Conservation (phyloP, 1,140 invertebrate species). For the Cephus cinctus region DNA sequence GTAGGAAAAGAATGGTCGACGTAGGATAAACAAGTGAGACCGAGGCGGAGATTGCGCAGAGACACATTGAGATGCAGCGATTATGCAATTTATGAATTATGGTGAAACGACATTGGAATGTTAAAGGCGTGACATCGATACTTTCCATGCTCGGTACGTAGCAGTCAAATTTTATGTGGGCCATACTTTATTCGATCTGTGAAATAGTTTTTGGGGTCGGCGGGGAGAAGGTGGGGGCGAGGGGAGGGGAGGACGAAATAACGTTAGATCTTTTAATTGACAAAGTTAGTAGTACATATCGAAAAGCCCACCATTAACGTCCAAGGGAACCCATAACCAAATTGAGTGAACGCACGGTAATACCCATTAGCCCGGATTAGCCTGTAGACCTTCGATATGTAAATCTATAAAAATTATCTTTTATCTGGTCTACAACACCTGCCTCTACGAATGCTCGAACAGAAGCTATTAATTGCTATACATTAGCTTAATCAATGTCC, state of each 20-base stretch:
- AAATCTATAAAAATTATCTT: background rate
- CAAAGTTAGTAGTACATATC: background rate
- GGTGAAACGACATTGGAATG: constrained; percentile 13
- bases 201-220: no score
- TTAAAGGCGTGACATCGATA: no score
- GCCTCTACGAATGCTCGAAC: background rate
- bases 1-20: no score
- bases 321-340: background rate
- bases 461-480: constrained; percentile 2
- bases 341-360: background rate
- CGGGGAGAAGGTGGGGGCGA: no score
- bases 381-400: background rate
- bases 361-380: constrained; percentile 2
- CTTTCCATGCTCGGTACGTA: no score
- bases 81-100: constrained; percentile 24
- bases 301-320: constrained; percentile 1
- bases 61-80: constrained; percentile 14
- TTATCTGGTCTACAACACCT: background rate
- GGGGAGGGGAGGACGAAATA: no score
- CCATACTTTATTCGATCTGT: no score
- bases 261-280: constrained; percentile 2
- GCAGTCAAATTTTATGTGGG: no score
- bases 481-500: background rate
- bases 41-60: no score
- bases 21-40: no score